Evolutionary conservation across 2,113 vertebrate genomes (phyloP).

Genomic region (Lates calcarifer): DNA sequence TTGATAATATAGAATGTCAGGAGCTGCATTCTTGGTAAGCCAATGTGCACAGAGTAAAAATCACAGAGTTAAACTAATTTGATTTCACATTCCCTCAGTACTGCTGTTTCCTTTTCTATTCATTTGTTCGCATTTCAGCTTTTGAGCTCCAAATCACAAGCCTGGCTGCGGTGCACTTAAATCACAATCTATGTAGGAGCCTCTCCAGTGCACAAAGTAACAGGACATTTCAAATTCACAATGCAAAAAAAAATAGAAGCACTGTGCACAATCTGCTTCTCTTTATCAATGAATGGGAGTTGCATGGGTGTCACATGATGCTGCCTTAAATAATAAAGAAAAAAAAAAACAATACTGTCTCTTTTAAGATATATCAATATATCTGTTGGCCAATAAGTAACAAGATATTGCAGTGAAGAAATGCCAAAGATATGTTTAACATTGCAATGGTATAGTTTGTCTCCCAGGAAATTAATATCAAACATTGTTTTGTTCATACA

Average conservation of each 20-base stretch:
- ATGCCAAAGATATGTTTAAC: background rate
- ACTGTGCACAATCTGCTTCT: background rate
- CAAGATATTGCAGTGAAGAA: background rate
- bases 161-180: constrained; percentile 59
- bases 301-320: background rate
- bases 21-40: constrained; percentile 74
- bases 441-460: no score
- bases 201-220: constrained; percentile 19
- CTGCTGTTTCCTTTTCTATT: constrained; percentile 64
- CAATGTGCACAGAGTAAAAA: constrained; percentile 73
- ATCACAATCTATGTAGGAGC: constrained; percentile 33
- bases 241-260: background rate
- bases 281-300: background rate
- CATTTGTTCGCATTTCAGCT: constrained; percentile 68
- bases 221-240: constrained; percentile 22
- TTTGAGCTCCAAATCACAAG: constrained; percentile 55
- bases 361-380: background rate
- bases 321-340: background rate
- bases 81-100: constrained; percentile 60
- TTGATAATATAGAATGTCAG: constrained; percentile 80
- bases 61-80: constrained; percentile 74
- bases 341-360: no score
- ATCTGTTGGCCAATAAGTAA: background rate
- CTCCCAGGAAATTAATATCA: no score
- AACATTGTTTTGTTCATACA: no score